These are phyloP conservation scores for Athetis lepigone DNA, from an alignment of 2,888 invertebrate genomes.

Conservation along the genomic window DNA sequence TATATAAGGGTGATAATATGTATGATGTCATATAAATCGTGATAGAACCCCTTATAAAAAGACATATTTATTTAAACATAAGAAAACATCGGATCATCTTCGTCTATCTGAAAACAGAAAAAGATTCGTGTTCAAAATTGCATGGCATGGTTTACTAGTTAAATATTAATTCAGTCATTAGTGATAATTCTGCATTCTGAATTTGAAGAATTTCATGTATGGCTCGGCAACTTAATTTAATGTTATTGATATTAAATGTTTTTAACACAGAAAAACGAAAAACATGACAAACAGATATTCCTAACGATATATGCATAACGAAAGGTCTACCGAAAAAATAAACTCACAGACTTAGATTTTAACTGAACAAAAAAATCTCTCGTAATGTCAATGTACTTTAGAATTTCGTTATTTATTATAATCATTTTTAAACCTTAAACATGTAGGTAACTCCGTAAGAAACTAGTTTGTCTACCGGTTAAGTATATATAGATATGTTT, in stretches of 20 bases:
- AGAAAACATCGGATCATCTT: no score
- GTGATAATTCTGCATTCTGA: background rate
- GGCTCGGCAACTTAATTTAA: background rate
- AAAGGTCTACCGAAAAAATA: background rate
- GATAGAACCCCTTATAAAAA: no score
- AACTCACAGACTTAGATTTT: background rate
- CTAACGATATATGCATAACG: background rate
- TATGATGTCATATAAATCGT: no score
- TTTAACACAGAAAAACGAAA: constrained; percentile 3
- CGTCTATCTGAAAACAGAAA: background rate
- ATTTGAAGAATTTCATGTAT: background rate
- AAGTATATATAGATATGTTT: constrained; percentile 39
- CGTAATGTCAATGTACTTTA: constrained; percentile 52
- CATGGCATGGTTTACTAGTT: background rate
- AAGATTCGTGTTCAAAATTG: background rate
- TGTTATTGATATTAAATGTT: background rate
- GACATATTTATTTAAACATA: no score
- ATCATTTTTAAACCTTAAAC: constrained; percentile 31
- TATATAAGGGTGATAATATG: no score
- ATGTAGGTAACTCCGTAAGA: constrained; percentile 16
- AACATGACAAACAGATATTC: constrained; percentile 10
- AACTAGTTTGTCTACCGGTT: constrained; percentile 52
- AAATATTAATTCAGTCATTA: background rate
- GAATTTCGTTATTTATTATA: constrained; percentile 28
- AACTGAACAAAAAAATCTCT: constrained; percentile 29